A percentile compares a stretch with the other conserved stretches of the same genome.
phyloP scores from a whole-genome alignment of 2,797 vertebrate species.

The Iguana delicatissima region DNA sequence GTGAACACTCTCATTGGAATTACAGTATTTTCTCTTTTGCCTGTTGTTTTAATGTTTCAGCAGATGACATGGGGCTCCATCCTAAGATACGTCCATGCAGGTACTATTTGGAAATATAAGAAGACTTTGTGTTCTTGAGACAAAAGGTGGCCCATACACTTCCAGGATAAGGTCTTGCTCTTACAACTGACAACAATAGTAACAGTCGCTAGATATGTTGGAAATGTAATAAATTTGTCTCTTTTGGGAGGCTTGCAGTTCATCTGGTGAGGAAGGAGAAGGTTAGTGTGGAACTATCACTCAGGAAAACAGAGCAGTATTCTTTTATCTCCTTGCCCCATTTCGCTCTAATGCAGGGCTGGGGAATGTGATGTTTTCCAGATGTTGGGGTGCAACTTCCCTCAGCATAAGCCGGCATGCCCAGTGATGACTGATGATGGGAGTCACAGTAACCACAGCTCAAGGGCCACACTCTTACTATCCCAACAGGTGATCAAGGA shows the following conservation, averaged over 20 bases:
- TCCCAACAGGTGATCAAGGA: too few species aligned
- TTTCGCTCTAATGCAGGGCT: neutral
- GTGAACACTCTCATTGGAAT: constrained; percentile 12
- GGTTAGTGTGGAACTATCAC: neutral
- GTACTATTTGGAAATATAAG: neutral
- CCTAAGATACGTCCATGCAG: neutral
- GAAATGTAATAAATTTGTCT: neutral
- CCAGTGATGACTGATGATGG: too few species aligned
- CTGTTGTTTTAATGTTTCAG: neutral
- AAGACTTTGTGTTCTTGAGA: neutral
- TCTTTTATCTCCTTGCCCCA: neutral
- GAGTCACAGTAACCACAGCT: too few species aligned
- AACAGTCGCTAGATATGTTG: neutral
- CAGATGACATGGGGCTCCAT: neutral
- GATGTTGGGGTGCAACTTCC: too few species aligned
- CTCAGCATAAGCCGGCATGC: too few species aligned
- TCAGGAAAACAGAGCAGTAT: neutral
- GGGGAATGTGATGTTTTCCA: too few species aligned
- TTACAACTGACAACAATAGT: neutral
- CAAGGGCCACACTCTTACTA: too few species aligned
- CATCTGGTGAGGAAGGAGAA: neutral
- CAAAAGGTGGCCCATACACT: neutral
- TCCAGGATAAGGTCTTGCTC: neutral
- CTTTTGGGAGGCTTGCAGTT: too few species aligned
- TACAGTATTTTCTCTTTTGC: neutral